Percentiles rank a stretch among this genome's conserved stretches.
Evolutionary conservation across 2,888 invertebrate genomes (phyloP).

Genomic region (Antheraea assamensis): DNA sequence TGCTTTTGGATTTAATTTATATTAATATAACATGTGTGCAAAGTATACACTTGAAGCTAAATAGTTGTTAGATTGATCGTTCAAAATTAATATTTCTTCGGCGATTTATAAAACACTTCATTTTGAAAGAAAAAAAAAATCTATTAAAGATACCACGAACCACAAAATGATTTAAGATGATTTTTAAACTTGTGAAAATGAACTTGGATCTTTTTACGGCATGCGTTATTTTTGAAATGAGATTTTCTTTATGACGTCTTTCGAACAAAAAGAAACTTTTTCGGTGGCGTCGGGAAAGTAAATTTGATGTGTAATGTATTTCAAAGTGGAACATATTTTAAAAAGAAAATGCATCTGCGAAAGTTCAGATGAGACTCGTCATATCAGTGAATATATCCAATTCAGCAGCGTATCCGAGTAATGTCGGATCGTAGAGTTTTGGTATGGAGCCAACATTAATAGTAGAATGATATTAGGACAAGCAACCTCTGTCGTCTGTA

Average conservation of each 20-base stretch:
- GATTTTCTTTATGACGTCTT: too few relatives aligned
- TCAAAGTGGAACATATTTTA: not conserved
- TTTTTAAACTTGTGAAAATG: too few relatives aligned
- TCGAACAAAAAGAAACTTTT: too few relatives aligned
- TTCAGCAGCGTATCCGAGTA: conserved; percentile 37
- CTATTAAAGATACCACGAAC: not conserved
- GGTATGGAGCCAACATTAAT: conserved; percentile 63
- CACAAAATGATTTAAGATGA: not conserved
- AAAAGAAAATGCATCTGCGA: conserved; percentile 14
- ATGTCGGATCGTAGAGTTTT: conserved; percentile 51
- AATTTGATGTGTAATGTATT: too few relatives aligned
- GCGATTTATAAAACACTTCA: too few relatives aligned
- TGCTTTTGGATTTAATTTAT: not conserved
- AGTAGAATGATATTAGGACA: conserved; percentile 51
- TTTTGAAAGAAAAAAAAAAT: too few relatives aligned
- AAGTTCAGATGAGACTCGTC: conserved; percentile 18
- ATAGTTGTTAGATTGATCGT: too few relatives aligned
- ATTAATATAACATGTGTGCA: not conserved
- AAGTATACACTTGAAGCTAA: too few relatives aligned
- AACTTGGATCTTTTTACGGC: too few relatives aligned
- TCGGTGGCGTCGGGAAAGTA: too few relatives aligned
- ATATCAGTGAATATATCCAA: conserved; percentile 19
- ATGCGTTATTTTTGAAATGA: too few relatives aligned
- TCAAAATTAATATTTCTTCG: too few relatives aligned
- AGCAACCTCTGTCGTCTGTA: conserved; percentile 47